Evolutionary conservation across 2,797 vertebrate genomes (phyloP), one percentile per base, ranked within the genome.

Genomic region (Acanthurus lineatus): DNA sequence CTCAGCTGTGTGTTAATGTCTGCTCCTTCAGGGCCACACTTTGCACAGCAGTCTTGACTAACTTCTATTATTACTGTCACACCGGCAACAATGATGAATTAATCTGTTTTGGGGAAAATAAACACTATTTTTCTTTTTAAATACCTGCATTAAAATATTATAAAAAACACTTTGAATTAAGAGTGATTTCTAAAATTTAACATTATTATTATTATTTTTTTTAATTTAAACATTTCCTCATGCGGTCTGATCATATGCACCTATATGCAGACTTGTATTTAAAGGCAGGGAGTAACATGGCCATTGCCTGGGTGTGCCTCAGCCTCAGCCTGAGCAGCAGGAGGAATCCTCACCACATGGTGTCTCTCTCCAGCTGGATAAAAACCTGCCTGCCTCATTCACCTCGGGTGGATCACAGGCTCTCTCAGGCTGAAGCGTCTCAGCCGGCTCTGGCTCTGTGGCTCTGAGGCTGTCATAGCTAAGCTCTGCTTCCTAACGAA

Each of bases 301-400:
- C 72, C 42, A 15, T 9, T 73, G 69, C 22, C 82, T 77, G 88
- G 65, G 73, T 78, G 77, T 87, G 28, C 28, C 28, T 32, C 3
- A 32, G 28, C 28, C 79, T 88, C 71, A 66, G 74, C 69, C 51
- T 63, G 83, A 86, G 88, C 77, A 92, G 92, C 88, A 91, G 86
- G 89, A 92, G 86, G 92, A 91, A 89, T 93, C 92, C 77, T 95
- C 93, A 93, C 95, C 95, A 95, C 95, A 95, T 95, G 95, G 95
- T 94, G 95, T 96, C 95, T 96, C 95, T 95, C 94, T 95, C 93
- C 93, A 93, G 93, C 95, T 91, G 92, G 91, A 94, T 91, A 96
- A 95, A 89, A 92, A 91, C 14, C 88, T 76, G 82, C 83, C 76
- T 83, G 77, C 76, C 76, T 87, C 73, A 11, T 79, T 88, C 86